These are phyloP conservation scores for Perizoma flavofasciatum DNA, from an alignment of 2,888 invertebrate genomes.

Conservation along the genomic window DNA sequence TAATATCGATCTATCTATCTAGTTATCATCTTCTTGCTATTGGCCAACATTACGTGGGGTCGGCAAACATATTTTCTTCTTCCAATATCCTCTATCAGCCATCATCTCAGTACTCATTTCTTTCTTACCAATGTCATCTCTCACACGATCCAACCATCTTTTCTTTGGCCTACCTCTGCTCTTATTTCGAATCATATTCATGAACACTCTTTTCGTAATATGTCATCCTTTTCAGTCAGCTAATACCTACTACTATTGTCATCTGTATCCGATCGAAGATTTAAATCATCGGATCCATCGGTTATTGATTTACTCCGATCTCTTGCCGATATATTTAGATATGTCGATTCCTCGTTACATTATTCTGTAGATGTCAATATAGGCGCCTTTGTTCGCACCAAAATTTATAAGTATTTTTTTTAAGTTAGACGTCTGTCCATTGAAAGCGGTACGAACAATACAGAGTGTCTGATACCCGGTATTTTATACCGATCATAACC, in stretches of 20 bases:
- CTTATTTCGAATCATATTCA: too few species aligned
- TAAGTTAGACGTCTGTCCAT: constrained; percentile 72
- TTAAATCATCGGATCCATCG: constrained; percentile 64
- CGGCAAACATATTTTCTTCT: too few species aligned
- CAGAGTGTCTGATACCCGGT: constrained; percentile 62
- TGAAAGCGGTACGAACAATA: constrained; percentile 55
- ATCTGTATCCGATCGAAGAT: constrained; percentile 49
- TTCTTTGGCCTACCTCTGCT: too few species aligned
- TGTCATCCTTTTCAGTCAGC: background rate
- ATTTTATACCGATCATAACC: constrained; percentile 77
- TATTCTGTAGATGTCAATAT: constrained; percentile 74
- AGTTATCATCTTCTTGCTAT: too few species aligned
- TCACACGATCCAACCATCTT: too few species aligned
- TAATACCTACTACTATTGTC: background rate
- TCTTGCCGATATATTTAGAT: constrained; percentile 74
- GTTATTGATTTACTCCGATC: constrained; percentile 75
- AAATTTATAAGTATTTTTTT: constrained; percentile 65
- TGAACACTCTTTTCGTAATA: too few species aligned
- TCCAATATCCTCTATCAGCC: too few species aligned
- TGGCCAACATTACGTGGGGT: too few species aligned
- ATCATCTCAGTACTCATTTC: too few species aligned
- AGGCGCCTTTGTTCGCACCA: constrained; percentile 81
- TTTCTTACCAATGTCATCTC: too few species aligned
- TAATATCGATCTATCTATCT: too few species aligned
- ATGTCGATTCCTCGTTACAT: constrained; percentile 69